phyloP scores from a whole-genome alignment of 2,888 invertebrate genomes.

The Mongoloraphidia duomilia region DNA sequence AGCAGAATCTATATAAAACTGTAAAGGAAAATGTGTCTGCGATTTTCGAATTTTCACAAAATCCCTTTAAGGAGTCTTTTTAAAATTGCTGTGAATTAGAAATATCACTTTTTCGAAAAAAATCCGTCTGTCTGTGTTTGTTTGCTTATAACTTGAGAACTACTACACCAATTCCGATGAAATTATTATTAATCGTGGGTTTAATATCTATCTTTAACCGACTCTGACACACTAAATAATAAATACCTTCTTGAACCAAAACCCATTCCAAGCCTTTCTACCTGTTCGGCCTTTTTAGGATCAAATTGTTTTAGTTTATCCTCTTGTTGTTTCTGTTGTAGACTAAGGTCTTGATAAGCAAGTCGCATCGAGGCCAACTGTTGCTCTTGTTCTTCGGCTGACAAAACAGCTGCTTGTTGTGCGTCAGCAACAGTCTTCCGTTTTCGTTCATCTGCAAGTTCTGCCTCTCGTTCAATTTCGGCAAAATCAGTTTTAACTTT shows the following conservation, averaged over 20 bases:
- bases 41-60: conserved; percentile 1
- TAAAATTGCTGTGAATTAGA: no score
- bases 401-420: conserved; percentile 27
- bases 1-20: background rate
- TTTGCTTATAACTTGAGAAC: no score
- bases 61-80: no score
- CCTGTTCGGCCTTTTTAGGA: conserved; percentile 72
- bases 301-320: conserved; percentile 57
- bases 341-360: conserved; percentile 64
- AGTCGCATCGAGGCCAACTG: conserved; percentile 49
- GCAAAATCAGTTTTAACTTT: conserved; percentile 90
- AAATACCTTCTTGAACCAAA: conserved; percentile 40
- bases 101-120: no score
- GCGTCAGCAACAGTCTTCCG: conserved; percentile 29
- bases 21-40: background rate
- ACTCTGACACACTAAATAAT: conserved; percentile 12
- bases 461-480: conserved; percentile 84
- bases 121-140: no score
- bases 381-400: conserved; percentile 53
- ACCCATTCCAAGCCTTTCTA: conserved; percentile 91
- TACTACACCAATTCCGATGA: no score
- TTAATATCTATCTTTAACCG: no score
- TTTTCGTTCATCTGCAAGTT: conserved; percentile 60
- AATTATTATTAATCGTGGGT: no score
- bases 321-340: conserved; percentile 55